Conservation (phyloP, 2,113 vertebrate genomes). For the Erpornis zantholeuca region DNA sequence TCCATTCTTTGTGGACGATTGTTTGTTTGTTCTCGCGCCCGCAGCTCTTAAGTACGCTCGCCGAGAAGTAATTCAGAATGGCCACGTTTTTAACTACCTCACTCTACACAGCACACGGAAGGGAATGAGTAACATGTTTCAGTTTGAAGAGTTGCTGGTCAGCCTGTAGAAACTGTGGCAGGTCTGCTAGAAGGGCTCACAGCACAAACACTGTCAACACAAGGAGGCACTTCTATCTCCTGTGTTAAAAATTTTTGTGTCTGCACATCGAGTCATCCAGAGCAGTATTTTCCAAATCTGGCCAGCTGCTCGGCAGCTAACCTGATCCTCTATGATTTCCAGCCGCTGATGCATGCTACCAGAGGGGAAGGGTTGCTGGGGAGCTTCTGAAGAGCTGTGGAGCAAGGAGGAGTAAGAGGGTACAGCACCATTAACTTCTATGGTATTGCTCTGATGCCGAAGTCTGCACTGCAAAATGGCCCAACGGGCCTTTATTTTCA, state of each 20-base stretch:
- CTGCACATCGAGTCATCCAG: background rate
- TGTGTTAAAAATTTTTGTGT: rapidly evolving
- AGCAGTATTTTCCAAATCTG: background rate
- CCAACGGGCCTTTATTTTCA: background rate
- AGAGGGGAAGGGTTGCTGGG: background rate
- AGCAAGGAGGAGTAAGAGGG: background rate
- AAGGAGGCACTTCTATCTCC: background rate
- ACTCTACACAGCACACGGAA: too few species aligned
- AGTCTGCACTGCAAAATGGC: background rate
- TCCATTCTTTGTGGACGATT: background rate
- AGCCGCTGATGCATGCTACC: rapidly evolving
- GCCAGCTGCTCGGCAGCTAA: background rate
- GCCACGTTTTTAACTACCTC: background rate
- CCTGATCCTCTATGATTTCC: background rate
- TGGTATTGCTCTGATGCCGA: rapidly evolving
- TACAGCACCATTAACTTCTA: rapidly evolving
- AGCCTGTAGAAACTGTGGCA: background rate
- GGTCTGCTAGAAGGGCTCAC: rapidly evolving
- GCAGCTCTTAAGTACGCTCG: rapidly evolving
- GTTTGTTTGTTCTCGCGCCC: rapidly evolving
- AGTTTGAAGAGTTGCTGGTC: background rate
- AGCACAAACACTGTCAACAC: background rate
- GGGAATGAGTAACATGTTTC: rapidly evolving
- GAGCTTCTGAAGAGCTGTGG: background rate
- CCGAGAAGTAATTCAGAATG: background rate